phyloP scores from a whole-genome alignment of 2,113 vertebrate species.

The Entosphenus tridentatus region DNA sequence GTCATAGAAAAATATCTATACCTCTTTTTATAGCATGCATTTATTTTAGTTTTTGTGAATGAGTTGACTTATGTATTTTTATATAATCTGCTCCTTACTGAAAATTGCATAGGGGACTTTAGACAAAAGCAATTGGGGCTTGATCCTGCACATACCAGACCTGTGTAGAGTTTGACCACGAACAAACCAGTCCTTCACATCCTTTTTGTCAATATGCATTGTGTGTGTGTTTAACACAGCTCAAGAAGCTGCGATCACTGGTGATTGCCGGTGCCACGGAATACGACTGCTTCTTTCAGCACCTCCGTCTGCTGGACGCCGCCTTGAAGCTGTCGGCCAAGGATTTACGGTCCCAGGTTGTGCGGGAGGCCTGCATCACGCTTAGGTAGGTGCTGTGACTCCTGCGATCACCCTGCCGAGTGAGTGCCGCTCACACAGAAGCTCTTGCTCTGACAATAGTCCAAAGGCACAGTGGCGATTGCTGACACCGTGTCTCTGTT shows the following conservation, averaged over 20 bases:
- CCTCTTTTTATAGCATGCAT: conserved; percentile 2
- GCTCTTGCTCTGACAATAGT: no score
- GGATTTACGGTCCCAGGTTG: conserved; percentile 84
- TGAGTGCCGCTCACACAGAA: no score
- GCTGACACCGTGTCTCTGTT: no score
- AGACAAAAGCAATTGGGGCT: neutral
- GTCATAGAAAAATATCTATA: neutral
- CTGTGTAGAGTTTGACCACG: no score
- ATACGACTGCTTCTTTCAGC: conserved; percentile 87
- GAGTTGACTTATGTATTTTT: neutral
- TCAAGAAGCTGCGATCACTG: conserved; percentile 74
- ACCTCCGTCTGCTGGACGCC: conserved; percentile 66
- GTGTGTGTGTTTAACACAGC: conserved; percentile 18
- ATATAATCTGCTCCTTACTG: neutral
- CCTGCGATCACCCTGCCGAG: no score
- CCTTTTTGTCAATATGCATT: neutral
- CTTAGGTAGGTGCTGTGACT: conserved; percentile 54
- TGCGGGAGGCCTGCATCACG: conserved; percentile 83
- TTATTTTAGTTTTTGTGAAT: neutral
- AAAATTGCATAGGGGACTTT: neutral
- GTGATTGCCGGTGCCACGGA: conserved; percentile 61
- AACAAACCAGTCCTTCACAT: conserved; percentile 3
- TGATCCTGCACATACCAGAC: no score
- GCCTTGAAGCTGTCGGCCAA: conserved; percentile 91
- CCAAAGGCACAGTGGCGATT: no score